Conservation (phyloP, 2,888 invertebrate genomes). For the Sarcophaga rosellei region DNA sequence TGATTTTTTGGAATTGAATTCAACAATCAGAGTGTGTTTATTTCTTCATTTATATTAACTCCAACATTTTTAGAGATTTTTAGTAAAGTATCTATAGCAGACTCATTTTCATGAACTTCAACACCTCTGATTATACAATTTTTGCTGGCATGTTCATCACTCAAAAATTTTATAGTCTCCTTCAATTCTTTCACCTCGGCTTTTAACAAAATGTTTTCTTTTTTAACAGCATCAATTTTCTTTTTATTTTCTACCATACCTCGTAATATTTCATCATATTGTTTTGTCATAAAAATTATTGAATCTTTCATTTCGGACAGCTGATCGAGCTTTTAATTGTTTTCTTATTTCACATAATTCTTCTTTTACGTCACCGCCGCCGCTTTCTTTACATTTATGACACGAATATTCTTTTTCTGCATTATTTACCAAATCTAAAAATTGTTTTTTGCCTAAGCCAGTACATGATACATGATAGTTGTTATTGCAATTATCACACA, state of each 20-base stretch:
- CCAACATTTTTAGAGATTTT: background rate
- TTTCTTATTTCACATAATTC: background rate
- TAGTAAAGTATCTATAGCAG: background rate
- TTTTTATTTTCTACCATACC: too few relatives aligned
- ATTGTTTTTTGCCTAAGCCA: background rate
- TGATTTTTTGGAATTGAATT: background rate
- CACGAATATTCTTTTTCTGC: background rate
- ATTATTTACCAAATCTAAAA: background rate
- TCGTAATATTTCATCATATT: too few relatives aligned
- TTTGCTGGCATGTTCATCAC: too few relatives aligned
- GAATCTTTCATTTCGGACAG: background rate
- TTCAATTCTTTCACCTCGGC: too few relatives aligned
- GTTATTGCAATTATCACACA: background rate
- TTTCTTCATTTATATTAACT: background rate
- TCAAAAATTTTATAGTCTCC: too few relatives aligned
- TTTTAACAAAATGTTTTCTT: too few relatives aligned
- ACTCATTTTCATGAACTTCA: background rate
- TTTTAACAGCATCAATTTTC: too few relatives aligned
- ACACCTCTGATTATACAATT: background rate
- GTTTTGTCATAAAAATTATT: too few relatives aligned
- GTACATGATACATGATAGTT: background rate
- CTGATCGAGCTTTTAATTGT: constrained; percentile 17
- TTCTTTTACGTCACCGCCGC: background rate
- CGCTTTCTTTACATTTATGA: background rate
- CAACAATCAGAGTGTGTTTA: background rate